Percentiles rank a stretch among this genome's conserved stretches.
Conservation (phyloP, 1,140 invertebrate species). For the Orchestia grillus region DNA sequence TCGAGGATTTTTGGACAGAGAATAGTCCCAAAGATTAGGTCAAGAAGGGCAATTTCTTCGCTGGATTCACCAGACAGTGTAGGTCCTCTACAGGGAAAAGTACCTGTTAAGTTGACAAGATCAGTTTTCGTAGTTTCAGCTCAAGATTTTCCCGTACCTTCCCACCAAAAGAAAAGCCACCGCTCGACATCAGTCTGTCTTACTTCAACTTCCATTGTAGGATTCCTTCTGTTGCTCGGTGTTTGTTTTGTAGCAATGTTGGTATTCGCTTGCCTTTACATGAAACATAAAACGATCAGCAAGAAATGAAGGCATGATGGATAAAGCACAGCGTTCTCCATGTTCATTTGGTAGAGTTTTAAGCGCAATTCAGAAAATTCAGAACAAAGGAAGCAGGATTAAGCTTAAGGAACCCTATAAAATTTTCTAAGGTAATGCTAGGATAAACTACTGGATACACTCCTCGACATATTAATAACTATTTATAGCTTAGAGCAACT, state of each 20-base stretch:
- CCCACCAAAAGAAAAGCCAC: neutral
- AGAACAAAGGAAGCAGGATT: neutral
- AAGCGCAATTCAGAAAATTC: neutral
- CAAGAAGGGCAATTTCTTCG: constrained; percentile 27
- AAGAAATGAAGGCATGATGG: neutral
- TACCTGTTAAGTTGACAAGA: constrained; percentile 62
- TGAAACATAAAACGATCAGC: neutral
- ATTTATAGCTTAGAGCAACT: neutral
- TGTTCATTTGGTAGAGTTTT: neutral
- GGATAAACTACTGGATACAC: neutral
- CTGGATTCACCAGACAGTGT: neutral
- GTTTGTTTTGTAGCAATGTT: neutral
- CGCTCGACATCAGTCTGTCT: neutral
- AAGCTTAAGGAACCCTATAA: neutral
- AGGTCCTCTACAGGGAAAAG: constrained; percentile 57
- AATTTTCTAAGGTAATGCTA: neutral
- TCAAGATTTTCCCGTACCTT: constrained; percentile 45
- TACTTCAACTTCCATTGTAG: neutral
- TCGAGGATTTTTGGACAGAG: constrained; percentile 59
- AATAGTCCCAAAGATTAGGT: constrained; percentile 32
- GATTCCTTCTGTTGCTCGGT: neutral
- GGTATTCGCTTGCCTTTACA: neutral
- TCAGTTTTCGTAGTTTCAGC: constrained; percentile 62
- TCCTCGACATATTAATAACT: neutral
- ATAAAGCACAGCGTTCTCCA: neutral